A percentile compares a stretch with the other conserved stretches of the same genome.
These are phyloP conservation scores for Xanthorhoe designata DNA, from an alignment of 2,888 invertebrate genomes.

Conservation along the genomic window DNA sequence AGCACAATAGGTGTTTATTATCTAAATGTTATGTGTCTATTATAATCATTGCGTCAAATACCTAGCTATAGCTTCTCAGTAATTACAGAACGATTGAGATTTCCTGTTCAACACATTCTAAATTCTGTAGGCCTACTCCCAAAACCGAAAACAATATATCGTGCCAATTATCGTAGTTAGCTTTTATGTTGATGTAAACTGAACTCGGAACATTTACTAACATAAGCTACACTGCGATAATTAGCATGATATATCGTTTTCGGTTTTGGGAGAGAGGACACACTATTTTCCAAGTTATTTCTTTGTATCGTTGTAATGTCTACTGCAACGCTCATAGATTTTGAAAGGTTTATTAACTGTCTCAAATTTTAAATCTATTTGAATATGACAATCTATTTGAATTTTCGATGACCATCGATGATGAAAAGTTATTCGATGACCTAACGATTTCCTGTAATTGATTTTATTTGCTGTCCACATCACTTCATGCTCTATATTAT, in stretches of 20 bases:
- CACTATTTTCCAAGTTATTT: too few relatives aligned
- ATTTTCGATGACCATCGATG: too few relatives aligned
- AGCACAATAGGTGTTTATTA: constrained; percentile 1
- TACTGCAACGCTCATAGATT: too few relatives aligned
- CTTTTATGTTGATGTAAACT: too few relatives aligned
- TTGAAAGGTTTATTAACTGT: too few relatives aligned
- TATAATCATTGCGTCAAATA: not conserved
- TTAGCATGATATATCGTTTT: too few relatives aligned
- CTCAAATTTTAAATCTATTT: not conserved
- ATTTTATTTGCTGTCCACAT: constrained; percentile 32
- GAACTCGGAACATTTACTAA: too few relatives aligned
- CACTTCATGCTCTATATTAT: constrained; percentile 1
- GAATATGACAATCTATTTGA: not conserved
- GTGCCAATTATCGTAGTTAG: not conserved
- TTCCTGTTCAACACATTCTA: not conserved
- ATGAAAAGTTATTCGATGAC: not conserved
- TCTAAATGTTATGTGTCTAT: constrained; percentile 3
- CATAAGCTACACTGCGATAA: too few relatives aligned
- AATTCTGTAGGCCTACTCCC: not conserved
- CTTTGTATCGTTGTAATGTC: too few relatives aligned
- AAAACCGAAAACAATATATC: not conserved
- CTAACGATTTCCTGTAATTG: not conserved
- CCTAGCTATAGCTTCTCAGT: not conserved
- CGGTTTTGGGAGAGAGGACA: too few relatives aligned
- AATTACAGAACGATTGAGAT: not conserved